Evolutionary conservation across 2,797 vertebrate species (phyloP).

Genomic region (Oryzias dopingdopingensis): DNA sequence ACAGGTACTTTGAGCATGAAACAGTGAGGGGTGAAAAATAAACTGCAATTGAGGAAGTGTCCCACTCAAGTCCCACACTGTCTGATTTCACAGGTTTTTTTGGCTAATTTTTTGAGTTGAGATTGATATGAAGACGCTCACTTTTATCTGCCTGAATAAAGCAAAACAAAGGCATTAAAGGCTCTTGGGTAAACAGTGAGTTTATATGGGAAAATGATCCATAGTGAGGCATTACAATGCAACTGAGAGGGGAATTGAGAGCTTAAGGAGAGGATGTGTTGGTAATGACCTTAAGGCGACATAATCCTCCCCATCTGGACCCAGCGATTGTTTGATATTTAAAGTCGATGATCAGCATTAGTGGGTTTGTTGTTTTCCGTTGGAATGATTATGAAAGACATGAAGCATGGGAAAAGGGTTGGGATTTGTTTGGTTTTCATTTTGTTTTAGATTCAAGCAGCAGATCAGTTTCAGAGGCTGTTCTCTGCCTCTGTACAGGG

Average conservation of each 20-base stretch:
- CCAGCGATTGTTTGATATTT: conserved; percentile 82
- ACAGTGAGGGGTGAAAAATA: conserved; percentile 45
- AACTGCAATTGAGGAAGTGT: conserved; percentile 69
- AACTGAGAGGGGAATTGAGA: conserved; percentile 82
- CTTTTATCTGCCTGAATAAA: conserved; percentile 74
- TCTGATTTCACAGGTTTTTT: conserved; percentile 37
- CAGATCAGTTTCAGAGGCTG: conserved; percentile 63
- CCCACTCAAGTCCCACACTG: conserved; percentile 21
- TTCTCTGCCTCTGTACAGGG: conserved; percentile 20
- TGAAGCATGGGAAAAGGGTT: conserved; percentile 58
- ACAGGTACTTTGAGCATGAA: conserved; percentile 47
- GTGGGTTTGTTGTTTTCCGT: conserved; percentile 82
- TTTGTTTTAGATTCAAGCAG: conserved; percentile 56
- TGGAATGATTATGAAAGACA: conserved; percentile 68
- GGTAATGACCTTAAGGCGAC: conserved; percentile 85
- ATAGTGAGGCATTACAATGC: conserved; percentile 76
- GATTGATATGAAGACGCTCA: conserved; percentile 50
- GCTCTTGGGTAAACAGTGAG: conserved; percentile 79
- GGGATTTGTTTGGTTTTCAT: conserved; percentile 79
- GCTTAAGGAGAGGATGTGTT: conserved; percentile 90
- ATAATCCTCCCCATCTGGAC: conserved; percentile 90
- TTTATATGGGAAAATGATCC: conserved; percentile 87
- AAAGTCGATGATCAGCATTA: conserved; percentile 84
- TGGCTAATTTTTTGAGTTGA: conserved; percentile 55
- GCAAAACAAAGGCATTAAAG: conserved; percentile 82